Conservation (phyloP, 1,140 invertebrate genomes). For the Bombus difficillimus region DNA sequence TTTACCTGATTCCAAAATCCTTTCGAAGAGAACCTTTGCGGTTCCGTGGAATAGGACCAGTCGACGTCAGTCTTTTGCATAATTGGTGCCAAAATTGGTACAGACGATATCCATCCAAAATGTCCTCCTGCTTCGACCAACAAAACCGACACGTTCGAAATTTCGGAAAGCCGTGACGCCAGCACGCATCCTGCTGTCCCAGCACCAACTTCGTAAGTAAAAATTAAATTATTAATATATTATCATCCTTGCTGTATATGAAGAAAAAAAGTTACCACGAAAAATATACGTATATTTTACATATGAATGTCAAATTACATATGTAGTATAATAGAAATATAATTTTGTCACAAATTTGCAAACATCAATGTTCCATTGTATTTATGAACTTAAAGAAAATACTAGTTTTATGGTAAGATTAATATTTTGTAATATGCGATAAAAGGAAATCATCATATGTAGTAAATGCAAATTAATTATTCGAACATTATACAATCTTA, state of each 20-base stretch:
- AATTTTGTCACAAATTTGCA: no score
- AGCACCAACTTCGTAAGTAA: conserved; percentile 86
- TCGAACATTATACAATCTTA: no score
- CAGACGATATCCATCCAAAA: conserved; percentile 85
- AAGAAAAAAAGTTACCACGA: neutral
- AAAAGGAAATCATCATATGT: no score
- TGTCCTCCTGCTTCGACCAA: conserved; percentile 89
- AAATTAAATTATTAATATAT: conserved; percentile 5
- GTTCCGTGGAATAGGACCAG: conserved; percentile 85
- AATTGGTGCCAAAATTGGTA: conserved; percentile 86
- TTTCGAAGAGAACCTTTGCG: conserved; percentile 86
- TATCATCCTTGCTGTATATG: neutral
- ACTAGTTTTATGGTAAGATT: no score
- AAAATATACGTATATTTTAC: no score
- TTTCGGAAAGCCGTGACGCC: conserved; percentile 86
- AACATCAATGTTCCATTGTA: no score
- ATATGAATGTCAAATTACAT: no score
- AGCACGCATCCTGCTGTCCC: conserved; percentile 92
- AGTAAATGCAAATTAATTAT: no score
- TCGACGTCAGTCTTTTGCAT: conserved; percentile 86
- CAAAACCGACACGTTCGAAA: conserved; percentile 84
- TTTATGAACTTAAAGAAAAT: no score
- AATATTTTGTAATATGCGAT: no score
- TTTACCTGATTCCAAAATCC: conserved; percentile 85
- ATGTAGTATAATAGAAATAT: no score